Percentiles rank a stretch among this genome's conserved stretches.
phyloP scores from a whole-genome alignment of 2,113 vertebrate genomes.

The Sus scrofa region T2T-Sscrofa CM000812.6:16599001-16599500 shows the following conservation, averaged over 20 bases:
- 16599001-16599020: constrained; percentile 48
- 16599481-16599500: too few relatives aligned
- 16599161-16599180: not conserved
- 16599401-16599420: not conserved
- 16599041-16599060: not conserved
- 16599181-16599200: not conserved
- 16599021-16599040: not conserved
- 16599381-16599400: constrained; percentile 2
- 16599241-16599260: not conserved
- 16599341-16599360: not conserved
- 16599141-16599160: not conserved
- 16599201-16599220: not conserved
- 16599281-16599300: not conserved
- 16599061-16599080: not conserved
- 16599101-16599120: not conserved
- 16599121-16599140: not conserved
- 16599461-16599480: not conserved
- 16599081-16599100: not conserved
- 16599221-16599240: constrained; percentile 1
- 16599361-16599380: constrained; percentile 29
- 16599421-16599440: constrained; percentile 58
- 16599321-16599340: not conserved
- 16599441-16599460: constrained; percentile 23
- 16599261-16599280: constrained; percentile 1
- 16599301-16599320: not conserved